A percentile compares a stretch with the other conserved stretches of the same genome.
Conservation (phyloP, 2,113 vertebrate species). For the Todiramphus chloris region DNA sequence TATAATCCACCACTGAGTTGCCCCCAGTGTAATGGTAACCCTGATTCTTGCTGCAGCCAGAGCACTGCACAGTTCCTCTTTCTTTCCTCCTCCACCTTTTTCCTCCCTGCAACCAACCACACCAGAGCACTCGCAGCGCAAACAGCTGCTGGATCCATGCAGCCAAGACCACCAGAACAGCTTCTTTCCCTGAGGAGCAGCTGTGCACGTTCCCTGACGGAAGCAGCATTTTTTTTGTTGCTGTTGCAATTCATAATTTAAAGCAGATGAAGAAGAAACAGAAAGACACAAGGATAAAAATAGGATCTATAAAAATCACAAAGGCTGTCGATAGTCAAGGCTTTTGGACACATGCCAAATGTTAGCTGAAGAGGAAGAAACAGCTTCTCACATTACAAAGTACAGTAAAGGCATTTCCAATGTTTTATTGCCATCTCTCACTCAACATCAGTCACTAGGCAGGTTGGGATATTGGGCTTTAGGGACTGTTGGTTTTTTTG, state of each 20-base stretch:
- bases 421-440: slow-evolving; percentile 1
- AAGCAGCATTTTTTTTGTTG: background rate
- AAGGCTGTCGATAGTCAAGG: slow-evolving; percentile 14
- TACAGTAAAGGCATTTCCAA: background rate
- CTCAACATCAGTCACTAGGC: background rate
- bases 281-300: slow-evolving; percentile 40
- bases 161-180: background rate
- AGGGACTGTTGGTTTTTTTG: background rate
- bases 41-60: background rate
- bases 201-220: background rate
- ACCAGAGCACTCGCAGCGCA: background rate
- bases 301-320: slow-evolving; percentile 15
- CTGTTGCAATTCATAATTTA: background rate
- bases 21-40: background rate
- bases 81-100: background rate
- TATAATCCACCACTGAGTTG: background rate
- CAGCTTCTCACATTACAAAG: slow-evolving; percentile 28
- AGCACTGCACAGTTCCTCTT: background rate
- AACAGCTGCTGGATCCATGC: background rate
- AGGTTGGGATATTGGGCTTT: background rate
- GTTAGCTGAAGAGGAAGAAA: background rate
- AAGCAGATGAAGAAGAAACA: background rate
- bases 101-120: background rate
- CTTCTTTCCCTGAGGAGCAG: background rate
- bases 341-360: background rate